Conservation (phyloP, 2,113 vertebrate genomes). For the Odobenus rosmarus region DNA sequence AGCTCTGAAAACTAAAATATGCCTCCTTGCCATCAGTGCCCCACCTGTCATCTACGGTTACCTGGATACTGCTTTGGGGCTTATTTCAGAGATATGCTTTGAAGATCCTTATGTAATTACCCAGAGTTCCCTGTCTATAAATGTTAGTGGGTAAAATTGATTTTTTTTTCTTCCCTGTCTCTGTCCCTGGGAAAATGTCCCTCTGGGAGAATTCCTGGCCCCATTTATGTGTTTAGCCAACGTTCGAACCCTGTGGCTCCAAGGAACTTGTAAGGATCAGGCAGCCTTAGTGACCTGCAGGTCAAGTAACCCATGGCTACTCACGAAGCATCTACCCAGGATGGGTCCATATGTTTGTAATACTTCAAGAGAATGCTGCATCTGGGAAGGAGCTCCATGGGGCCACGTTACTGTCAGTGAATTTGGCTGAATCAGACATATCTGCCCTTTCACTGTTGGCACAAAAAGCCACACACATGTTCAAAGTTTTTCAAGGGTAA, state of each 20-base stretch:
- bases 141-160: slow-evolving; percentile 26
- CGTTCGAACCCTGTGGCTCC: background rate
- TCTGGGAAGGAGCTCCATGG: slow-evolving; percentile 72
- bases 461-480: slow-evolving; percentile 59
- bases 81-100: slow-evolving; percentile 54
- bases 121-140: background rate
- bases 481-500: slow-evolving; percentile 71
- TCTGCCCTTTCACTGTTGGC: slow-evolving; percentile 40
- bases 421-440: slow-evolving; percentile 78
- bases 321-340: slow-evolving; percentile 59
- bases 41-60: background rate
- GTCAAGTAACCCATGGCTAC: slow-evolving; percentile 50
- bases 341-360: slow-evolving; percentile 59
- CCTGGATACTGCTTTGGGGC: background rate
- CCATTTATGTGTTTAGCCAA: slow-evolving; percentile 51
- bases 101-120: background rate
- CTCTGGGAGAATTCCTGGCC: slow-evolving; percentile 42
- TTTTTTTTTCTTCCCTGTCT: background rate
- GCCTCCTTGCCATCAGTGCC: background rate
- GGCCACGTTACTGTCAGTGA: slow-evolving; percentile 71
- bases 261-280: slow-evolving; percentile 59
- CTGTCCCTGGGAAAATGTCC: slow-evolving; percentile 28
- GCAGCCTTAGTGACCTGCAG: slow-evolving; percentile 52
- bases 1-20: background rate
- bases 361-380: slow-evolving; percentile 47